Evolutionary conservation across 2,888 invertebrate species (phyloP).

Genomic region (Drosophila setosimentum): DNA sequence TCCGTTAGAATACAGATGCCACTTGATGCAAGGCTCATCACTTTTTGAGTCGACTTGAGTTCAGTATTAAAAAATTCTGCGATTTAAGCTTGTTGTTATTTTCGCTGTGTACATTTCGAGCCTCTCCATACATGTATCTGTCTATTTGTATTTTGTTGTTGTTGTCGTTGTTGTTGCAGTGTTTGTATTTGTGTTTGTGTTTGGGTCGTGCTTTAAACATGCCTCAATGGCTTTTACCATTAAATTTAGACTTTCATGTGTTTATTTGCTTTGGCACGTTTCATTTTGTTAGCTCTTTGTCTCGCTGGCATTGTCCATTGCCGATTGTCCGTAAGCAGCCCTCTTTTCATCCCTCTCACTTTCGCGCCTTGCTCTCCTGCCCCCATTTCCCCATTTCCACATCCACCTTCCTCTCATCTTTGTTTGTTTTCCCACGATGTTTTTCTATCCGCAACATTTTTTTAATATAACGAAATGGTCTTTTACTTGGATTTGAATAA

Average conservation of each 20-base stretch:
- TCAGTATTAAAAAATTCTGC: neutral
- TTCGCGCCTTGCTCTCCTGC: neutral
- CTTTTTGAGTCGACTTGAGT: neutral
- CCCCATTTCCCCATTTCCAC: neutral
- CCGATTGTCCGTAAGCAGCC: conserved; percentile 17
- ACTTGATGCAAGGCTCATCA: neutral
- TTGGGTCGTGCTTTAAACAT: conserved; percentile 53
- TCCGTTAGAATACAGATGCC: neutral
- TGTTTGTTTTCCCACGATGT: conserved; percentile 7
- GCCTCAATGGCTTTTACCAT: conserved; percentile 74
- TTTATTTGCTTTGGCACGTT: conserved; percentile 78
- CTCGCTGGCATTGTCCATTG: conserved; percentile 45
- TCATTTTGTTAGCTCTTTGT: conserved; percentile 62
- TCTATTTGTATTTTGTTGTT: neutral
- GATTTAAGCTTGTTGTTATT: neutral
- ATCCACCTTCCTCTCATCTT: neutral
- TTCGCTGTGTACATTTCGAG: neutral
- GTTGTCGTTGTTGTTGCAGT: neutral
- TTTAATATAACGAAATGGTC: conserved; percentile 78
- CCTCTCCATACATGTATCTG: conserved; percentile 4
- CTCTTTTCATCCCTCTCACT: neutral
- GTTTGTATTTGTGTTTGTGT: conserved; percentile 20
- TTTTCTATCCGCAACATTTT: conserved; percentile 56
- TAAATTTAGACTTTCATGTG: conserved; percentile 78
- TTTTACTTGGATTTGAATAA: conserved; percentile 76